These are phyloP conservation scores for Scomber scombrus DNA, from an alignment of 2,113 vertebrate species.

Conservation along the genomic window DNA sequence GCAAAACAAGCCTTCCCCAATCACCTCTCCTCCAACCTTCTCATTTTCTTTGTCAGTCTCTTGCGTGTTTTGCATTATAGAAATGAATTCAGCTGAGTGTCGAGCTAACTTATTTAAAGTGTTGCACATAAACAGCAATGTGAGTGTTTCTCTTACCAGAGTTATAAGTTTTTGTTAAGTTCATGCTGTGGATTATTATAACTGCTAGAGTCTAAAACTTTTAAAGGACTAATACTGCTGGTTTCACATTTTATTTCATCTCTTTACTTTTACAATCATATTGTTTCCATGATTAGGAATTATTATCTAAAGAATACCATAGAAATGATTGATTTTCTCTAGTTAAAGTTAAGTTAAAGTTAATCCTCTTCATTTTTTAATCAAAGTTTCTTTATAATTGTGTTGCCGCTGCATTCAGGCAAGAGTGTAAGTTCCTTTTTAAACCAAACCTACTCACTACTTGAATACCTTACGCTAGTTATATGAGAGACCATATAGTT, in stretches of 20 bases:
- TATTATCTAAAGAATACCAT: background rate
- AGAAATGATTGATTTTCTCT: too few relatives aligned
- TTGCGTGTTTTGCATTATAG: slow-evolving; percentile 68
- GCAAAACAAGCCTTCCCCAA: slow-evolving; percentile 81
- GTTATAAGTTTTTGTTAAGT: background rate
- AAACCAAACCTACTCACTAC: too few relatives aligned
- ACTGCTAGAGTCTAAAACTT: background rate
- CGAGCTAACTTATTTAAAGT: slow-evolving; percentile 25
- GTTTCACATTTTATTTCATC: background rate
- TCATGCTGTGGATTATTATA: slow-evolving; percentile 1
- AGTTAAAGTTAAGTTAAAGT: too few relatives aligned
- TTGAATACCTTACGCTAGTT: too few relatives aligned
- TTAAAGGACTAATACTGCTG: background rate
- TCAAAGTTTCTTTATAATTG: too few relatives aligned
- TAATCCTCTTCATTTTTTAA: too few relatives aligned
- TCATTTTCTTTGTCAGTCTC: slow-evolving; percentile 69
- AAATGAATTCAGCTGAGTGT: slow-evolving; percentile 58
- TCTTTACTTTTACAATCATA: background rate
- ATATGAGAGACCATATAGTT: too few relatives aligned
- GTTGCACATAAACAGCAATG: slow-evolving; percentile 32
- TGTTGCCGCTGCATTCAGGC: too few relatives aligned
- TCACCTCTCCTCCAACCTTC: slow-evolving; percentile 67
- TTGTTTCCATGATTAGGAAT: too few relatives aligned
- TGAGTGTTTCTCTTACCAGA: slow-evolving; percentile 4
- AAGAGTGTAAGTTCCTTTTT: too few relatives aligned